Conservation (phyloP, 30 jellyfish, hydroid and myxozoan species). For the Chironex yamaguchii region DNA sequence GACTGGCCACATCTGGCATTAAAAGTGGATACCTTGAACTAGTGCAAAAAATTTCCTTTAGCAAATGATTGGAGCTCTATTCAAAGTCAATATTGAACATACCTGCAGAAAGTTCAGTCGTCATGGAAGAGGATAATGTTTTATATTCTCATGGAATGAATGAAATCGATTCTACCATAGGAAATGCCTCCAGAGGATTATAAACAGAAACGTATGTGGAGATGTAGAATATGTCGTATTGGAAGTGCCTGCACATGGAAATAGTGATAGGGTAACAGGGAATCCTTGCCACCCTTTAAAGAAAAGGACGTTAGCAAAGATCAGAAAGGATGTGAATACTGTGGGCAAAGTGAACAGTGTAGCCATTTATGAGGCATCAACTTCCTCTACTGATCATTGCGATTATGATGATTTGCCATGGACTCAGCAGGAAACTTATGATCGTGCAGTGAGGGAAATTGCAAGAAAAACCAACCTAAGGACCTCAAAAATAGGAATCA, state of each 20-base stretch:
- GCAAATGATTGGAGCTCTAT: background rate
- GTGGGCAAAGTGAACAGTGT: too few relatives aligned
- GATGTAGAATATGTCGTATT: background rate
- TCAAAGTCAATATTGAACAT: background rate
- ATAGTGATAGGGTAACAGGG: background rate
- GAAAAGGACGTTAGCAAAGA: slow-evolving; percentile 3
- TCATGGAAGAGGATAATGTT: background rate
- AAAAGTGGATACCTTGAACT: too few relatives aligned
- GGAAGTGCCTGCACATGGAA: slow-evolving; percentile 19
- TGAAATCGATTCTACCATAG: background rate
- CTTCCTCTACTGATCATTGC: too few relatives aligned
- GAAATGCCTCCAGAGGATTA: background rate
- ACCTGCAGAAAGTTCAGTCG: background rate
- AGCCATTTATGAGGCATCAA: too few relatives aligned
- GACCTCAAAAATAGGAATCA: background rate
- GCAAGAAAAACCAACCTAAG: slow-evolving; percentile 3
- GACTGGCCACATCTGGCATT: too few relatives aligned
- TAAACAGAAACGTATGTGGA: slow-evolving; percentile 23
- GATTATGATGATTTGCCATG: too few relatives aligned
- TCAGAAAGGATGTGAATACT: too few relatives aligned
- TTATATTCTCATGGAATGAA: background rate
- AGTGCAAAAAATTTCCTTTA: too few relatives aligned
- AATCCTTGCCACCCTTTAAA: slow-evolving; percentile 8
- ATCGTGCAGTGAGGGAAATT: slow-evolving; percentile 3
- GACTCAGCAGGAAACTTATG: slow-evolving; percentile 14